Evolutionary conservation across 2,797 vertebrate species (phyloP).

Genomic region (Sebastes baramenuke): DNA sequence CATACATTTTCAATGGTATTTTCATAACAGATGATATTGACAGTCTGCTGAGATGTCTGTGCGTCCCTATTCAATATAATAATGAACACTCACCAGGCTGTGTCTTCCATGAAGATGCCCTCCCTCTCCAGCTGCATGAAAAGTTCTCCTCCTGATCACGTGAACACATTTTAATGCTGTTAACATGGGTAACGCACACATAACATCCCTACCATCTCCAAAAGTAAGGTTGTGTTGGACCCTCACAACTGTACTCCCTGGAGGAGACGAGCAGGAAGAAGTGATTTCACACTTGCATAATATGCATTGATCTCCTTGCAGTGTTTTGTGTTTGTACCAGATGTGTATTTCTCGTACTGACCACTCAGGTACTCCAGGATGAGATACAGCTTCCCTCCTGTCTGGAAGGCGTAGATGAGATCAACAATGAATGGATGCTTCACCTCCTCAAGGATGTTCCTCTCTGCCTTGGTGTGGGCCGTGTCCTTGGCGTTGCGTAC

Average conservation of each 20-base stretch:
- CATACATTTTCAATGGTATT: not conserved
- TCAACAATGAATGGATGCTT: conserved; percentile 99
- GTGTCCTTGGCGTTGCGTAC: conserved; percentile 99
- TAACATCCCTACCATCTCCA: no score
- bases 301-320: not conserved
- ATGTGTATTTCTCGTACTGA: conserved; percentile 76
- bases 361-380: conserved; percentile 99
- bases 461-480: conserved; percentile 98
- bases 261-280: not conserved
- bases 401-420: conserved; percentile 99
- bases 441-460: conserved; percentile 99
- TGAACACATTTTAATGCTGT: not conserved
- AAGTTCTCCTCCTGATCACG: conserved; percentile 92
- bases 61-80: not conserved
- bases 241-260: not conserved
- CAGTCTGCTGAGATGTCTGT: not conserved
- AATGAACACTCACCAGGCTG: conserved; percentile 90
- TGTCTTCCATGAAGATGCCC: conserved; percentile 99
- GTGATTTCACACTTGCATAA: not conserved
- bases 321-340: not conserved
- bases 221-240: not conserved
- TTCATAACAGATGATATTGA: not conserved
- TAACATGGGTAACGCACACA: not conserved
- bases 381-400: conserved; percentile 99
- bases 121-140: conserved; percentile 99